These are phyloP conservation scores for Pantherophis vulpinus DNA, from an alignment of 2,797 vertebrate species.

Conservation along the genomic window DNA sequence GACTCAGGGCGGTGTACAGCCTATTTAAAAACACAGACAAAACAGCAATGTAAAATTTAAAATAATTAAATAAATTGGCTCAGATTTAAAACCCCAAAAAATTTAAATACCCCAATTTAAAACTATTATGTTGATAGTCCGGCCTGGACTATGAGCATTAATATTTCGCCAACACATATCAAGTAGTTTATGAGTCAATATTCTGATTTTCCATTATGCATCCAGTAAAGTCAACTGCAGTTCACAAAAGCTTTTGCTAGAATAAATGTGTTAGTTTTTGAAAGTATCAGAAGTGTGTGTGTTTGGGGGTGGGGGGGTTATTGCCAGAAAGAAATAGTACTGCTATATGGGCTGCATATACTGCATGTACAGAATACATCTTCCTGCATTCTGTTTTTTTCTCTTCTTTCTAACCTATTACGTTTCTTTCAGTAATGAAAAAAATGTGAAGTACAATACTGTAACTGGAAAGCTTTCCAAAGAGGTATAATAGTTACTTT, in stretches of 20 bases:
- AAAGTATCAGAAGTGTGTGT: background rate
- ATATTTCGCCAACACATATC: background rate
- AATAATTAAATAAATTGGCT: too few species aligned
- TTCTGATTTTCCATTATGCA: background rate
- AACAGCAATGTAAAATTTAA: too few species aligned
- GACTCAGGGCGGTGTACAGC: too few species aligned
- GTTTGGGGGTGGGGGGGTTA: fast-evolving
- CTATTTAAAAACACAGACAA: too few species aligned
- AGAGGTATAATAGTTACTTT: background rate
- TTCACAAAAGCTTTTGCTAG: background rate
- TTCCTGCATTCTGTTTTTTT: background rate
- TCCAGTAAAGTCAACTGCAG: background rate
- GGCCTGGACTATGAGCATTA: background rate
- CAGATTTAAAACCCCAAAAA: too few species aligned
- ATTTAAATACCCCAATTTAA: too few species aligned
- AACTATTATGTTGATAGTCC: too few species aligned
- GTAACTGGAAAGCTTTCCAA: background rate
- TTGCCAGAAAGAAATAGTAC: background rate
- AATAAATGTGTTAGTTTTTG: background rate
- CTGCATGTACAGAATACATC: background rate
- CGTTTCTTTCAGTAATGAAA: background rate
- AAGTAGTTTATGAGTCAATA: background rate
- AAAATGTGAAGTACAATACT: background rate
- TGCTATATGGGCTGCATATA: background rate
- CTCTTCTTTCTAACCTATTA: background rate